A percentile compares a stretch with the other conserved stretches of the same genome.
These are phyloP conservation scores for Aplocera efformata DNA, from an alignment of 2,888 invertebrate genomes.

Conservation along the genomic window DNA sequence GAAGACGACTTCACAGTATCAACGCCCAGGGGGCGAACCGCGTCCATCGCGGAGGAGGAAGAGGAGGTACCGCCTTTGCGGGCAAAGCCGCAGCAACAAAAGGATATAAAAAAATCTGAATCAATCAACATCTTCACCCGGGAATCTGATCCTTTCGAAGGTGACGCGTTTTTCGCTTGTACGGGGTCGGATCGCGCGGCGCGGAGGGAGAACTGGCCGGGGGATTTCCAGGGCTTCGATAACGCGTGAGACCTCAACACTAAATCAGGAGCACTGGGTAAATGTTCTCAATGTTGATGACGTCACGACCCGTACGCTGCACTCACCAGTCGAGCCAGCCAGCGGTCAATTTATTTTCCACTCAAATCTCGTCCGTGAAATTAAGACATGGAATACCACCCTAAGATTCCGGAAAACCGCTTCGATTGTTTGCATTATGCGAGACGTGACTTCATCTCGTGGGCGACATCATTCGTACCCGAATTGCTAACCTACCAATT, in stretches of 20 bases:
- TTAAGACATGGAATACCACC: too few relatives aligned
- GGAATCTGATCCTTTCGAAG: conserved; percentile 93
- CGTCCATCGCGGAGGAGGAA: conserved; percentile 73
- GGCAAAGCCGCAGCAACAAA: conserved; percentile 61
- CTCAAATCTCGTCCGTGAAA: too few relatives aligned
- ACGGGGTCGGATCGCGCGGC: conserved; percentile 72
- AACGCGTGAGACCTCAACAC: conserved; percentile 49
- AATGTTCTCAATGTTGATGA: too few relatives aligned
- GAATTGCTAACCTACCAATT: too few relatives aligned
- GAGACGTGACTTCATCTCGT: too few relatives aligned
- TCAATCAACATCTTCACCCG: conserved; percentile 94
- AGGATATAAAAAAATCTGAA: conserved; percentile 91
- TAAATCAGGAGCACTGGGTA: too few relatives aligned
- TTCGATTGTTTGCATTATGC: too few relatives aligned
- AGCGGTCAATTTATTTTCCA: too few relatives aligned
- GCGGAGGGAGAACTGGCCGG: conserved; percentile 73
- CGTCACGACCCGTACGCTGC: too few relatives aligned
- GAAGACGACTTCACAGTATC: conserved; percentile 85
- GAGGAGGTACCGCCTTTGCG: conserved; percentile 66
- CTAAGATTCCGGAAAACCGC: too few relatives aligned
- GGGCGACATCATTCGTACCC: too few relatives aligned
- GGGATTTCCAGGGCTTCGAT: conserved; percentile 71
- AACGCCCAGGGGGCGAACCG: conserved; percentile 61
- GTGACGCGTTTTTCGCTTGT: conserved; percentile 90
- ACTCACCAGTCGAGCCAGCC: too few relatives aligned